These are phyloP conservation scores for Euura saliciscinereae DNA, from an alignment of 1,140 invertebrate species.

Conservation along the genomic window DNA sequence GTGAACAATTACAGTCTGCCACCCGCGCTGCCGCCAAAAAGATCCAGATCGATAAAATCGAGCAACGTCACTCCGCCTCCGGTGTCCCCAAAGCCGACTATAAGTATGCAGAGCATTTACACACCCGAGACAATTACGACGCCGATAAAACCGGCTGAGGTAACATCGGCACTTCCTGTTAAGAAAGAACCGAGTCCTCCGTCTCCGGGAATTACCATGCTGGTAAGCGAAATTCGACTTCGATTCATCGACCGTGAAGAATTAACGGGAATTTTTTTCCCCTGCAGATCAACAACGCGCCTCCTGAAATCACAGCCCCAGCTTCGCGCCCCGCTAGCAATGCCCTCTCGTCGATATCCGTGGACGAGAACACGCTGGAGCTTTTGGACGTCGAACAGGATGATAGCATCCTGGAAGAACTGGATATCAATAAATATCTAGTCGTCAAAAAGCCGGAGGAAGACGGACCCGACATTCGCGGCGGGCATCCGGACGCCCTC, in stretches of 20 bases:
- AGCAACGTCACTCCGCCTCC: slow-evolving; percentile 48
- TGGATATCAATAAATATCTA: slow-evolving; percentile 81
- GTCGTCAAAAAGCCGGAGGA: slow-evolving; percentile 79
- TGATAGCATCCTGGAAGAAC: slow-evolving; percentile 70
- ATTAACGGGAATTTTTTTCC: too few species aligned
- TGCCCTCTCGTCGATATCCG: slow-evolving; percentile 48
- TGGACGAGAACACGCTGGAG: slow-evolving; percentile 53
- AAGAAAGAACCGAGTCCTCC: slow-evolving; percentile 43
- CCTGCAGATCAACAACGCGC: slow-evolving; percentile 14
- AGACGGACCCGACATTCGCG: slow-evolving; percentile 87
- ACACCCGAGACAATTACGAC: slow-evolving; percentile 50
- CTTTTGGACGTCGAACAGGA: slow-evolving; percentile 55
- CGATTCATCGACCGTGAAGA: too few species aligned
- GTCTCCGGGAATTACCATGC: slow-evolving; percentile 12
- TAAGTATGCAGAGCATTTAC: slow-evolving; percentile 45
- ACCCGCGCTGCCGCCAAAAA: slow-evolving; percentile 82
- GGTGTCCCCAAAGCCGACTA: slow-evolving; percentile 50
- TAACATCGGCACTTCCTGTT: slow-evolving; percentile 25
- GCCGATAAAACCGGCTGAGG: slow-evolving; percentile 39
- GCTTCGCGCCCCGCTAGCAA: slow-evolving; percentile 50
- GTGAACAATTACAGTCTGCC: slow-evolving; percentile 61
- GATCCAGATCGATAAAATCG: slow-evolving; percentile 58
- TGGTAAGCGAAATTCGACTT: too few species aligned
- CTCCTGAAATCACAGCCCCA: slow-evolving; percentile 39
- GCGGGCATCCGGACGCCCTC: slow-evolving; percentile 88